Evolutionary conservation across 2,888 invertebrate genomes (phyloP), one percentile per base, ranked within the genome.

Genomic region (Zaprionus lineosus): DNA sequence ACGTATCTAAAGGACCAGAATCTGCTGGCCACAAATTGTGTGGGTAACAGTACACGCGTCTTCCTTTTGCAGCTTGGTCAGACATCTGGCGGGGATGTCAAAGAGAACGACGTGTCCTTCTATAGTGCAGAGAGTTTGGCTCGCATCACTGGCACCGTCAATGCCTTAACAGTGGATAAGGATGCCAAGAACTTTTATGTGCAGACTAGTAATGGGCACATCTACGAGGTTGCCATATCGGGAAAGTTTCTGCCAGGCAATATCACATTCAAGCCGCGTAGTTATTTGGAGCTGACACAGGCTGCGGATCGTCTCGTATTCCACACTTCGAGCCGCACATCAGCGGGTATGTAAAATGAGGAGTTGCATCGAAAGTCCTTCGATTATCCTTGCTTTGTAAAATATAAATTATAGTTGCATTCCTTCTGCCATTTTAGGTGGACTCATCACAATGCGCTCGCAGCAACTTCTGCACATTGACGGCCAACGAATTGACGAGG

Each of bases 401-500:
- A 2, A 33, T 26, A 21, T 36, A 24, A 26, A 9, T 16, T 5
- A 3, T 3, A 3, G 3, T n/a, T 16, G 12, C 12, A 7, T 7
- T 21, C 21, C 0, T 8, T 21, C 19, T 15, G 0, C 1, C 0
- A 9, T 52, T 41, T 33, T 3, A 74, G 74, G 67, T 0, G 79
- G 77, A 2, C 57, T 86, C 0, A 71, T 89, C 7, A 70, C 85
- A 0, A 52, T 89, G 16, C 82, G 86, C 0, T 66, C 60, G 0
- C 87, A 88, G 58, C 87, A 89, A 46, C 74, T 74, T 11, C 82
- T 90, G 2, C 86, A 88, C 50, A 51, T 88, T 0, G 87, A 90
- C 59, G 72, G 78, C 0, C 66, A 83, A 5, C 70, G 78, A 15
- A 51, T 90, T 8, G 84, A 86, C 0, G 86, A 85, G 16, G 89